Evolutionary conservation across 1,140 invertebrate genomes (phyloP), one percentile per base, ranked within the genome.

Genomic region (Pantala flavescens): DNA sequence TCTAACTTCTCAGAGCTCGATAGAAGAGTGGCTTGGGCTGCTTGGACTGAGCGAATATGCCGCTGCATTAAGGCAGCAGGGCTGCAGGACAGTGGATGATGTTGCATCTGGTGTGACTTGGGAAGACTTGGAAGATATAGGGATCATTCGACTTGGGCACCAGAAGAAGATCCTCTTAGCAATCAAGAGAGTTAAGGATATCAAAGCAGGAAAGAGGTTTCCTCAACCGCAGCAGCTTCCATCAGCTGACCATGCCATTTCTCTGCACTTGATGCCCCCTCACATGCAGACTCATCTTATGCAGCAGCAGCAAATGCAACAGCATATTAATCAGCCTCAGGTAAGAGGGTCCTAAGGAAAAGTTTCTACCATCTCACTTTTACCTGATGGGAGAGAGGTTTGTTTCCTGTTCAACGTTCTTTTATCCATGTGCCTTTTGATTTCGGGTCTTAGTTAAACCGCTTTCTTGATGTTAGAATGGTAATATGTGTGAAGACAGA

Each of bases 61-160:
- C 23, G 89, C 90, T 28, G 92, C 92, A 70, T 86, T 99, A 71
- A 87, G 92, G 77, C 90, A 91, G 77, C 96, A 99, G 84, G 96
- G 96, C 73, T 99, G 98, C 85, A 89, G 91, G 77, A 93, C 91
- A 23, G 94, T 99, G 71, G 92, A 97, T 79, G 91, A 94, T 82
- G 92, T 94, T 71, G 82, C 89, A 71, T 94, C 93, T 49, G 95
- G 98, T 80, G 88, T 99, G 55, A 95, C 94, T 76, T 98, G 97
- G 96, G 98, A 99, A 86, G 98, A 99, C 85, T 88, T 99, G 78
- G 98, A 99, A 85, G 98, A 99, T 80, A 97, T 98, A 82, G 98
- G 98, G 72, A 98, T 99, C 78, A 90, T 95, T 36, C 90, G 92
- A 80, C 83, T 95, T 80, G 98, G 98, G 24, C 98, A 99, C 83